Evolutionary conservation across 2,888 invertebrate species (phyloP).

Genomic region (Zygaena filipendulae): DNA sequence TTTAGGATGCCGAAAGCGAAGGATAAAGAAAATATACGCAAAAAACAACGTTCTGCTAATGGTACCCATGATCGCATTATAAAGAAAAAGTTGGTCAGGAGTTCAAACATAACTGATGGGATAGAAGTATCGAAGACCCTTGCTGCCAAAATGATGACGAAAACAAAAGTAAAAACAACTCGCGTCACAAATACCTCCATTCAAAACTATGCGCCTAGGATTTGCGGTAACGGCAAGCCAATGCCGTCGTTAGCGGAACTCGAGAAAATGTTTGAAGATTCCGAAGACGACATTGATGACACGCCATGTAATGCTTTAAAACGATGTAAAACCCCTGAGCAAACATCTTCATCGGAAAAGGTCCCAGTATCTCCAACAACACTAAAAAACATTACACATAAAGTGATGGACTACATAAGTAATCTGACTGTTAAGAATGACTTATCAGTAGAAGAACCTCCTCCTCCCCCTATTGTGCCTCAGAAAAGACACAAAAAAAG

Average conservation of each 20-base stretch:
- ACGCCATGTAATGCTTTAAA: slow-evolving; percentile 3
- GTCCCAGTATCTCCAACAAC: slow-evolving; percentile 15
- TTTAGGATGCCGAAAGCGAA: too few species aligned
- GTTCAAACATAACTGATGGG: too few species aligned
- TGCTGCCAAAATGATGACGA: neutral
- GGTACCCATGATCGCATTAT: too few species aligned
- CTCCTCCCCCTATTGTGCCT: slow-evolving; percentile 20
- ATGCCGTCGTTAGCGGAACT: neutral
- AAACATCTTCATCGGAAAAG: slow-evolving; percentile 2
- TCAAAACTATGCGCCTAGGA: neutral
- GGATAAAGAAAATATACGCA: too few species aligned
- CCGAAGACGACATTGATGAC: slow-evolving; percentile 18
- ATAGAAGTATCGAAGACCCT: too few species aligned
- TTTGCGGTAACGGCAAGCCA: neutral
- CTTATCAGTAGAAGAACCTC: slow-evolving; percentile 11
- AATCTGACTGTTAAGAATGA: slow-evolving; percentile 14
- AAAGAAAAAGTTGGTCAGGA: too few species aligned
- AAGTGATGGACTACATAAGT: slow-evolving; percentile 15
- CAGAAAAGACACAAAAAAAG: slow-evolving; percentile 22
- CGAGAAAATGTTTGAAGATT: slow-evolving; percentile 2
- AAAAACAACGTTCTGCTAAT: too few species aligned
- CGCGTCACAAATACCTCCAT: too few species aligned
- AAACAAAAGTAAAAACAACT: neutral
- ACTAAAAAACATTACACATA: slow-evolving; percentile 16
- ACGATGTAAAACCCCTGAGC: slow-evolving; percentile 6